Evolutionary conservation across 2,888 invertebrate species (phyloP).

Genomic region (Tiphia femorata): DNA sequence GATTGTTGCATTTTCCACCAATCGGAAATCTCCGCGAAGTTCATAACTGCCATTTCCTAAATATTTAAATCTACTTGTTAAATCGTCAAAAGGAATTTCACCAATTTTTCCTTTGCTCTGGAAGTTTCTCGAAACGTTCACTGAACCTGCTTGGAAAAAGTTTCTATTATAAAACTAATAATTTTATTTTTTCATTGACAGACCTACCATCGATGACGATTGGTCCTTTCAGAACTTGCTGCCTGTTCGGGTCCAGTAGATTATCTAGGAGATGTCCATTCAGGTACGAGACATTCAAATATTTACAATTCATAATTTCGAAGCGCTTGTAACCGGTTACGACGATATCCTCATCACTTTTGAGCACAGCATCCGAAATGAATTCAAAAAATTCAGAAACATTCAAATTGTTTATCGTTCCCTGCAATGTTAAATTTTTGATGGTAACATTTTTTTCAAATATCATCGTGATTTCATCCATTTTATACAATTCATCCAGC

Average conservation of each 20-base stretch:
- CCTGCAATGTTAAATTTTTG: constrained; percentile 40
- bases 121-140: constrained; percentile 40
- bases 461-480: constrained; percentile 31
- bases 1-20: constrained; percentile 28
- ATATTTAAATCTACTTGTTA: constrained; percentile 32
- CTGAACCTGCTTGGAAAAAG: constrained; percentile 32
- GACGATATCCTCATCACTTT: constrained; percentile 41
- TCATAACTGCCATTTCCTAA: constrained; percentile 30
- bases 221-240: constrained; percentile 48
- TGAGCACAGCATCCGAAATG: constrained; percentile 40
- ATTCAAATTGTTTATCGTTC: constrained; percentile 43
- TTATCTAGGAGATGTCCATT: constrained; percentile 42
- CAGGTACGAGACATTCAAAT: constrained; percentile 30
- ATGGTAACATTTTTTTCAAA: constrained; percentile 40
- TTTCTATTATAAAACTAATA: not conserved
- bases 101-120: constrained; percentile 42
- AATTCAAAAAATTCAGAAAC: constrained; percentile 34
- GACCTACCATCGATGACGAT: constrained; percentile 46
- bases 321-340: constrained; percentile 44
- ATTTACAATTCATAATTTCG: constrained; percentile 32
- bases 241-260: constrained; percentile 41
- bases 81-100: constrained; percentile 25
- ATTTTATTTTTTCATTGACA: not conserved
- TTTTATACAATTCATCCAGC: constrained; percentile 19
- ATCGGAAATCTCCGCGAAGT: constrained; percentile 34